These are phyloP conservation scores for Poicephalus gulielmi DNA, from an alignment of 2,113 vertebrate genomes.

Conservation along the genomic window DNA sequence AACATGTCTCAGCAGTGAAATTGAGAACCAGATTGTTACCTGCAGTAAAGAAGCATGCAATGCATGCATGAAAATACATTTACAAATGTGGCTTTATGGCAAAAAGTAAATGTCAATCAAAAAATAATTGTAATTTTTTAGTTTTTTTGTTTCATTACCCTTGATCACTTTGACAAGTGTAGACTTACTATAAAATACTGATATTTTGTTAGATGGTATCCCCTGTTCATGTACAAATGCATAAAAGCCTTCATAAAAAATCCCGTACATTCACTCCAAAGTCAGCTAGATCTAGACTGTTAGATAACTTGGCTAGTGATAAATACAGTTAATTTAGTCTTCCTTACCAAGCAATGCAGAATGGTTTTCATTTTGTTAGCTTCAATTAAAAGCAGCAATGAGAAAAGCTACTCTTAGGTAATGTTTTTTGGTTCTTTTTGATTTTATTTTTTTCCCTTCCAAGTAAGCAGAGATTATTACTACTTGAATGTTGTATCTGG, in stretches of 20 bases:
- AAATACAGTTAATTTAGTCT: background rate
- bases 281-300: background rate
- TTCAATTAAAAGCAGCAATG: background rate
- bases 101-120: background rate
- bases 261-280: background rate
- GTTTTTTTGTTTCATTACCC: background rate
- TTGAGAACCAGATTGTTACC: background rate
- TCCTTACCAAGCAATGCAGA: background rate
- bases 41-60: background rate
- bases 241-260: background rate
- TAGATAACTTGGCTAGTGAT: background rate
- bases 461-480: background rate
- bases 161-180: background rate
- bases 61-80: background rate
- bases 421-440: background rate
- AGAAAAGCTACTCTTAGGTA: background rate
- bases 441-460: fast-evolving
- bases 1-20: background rate
- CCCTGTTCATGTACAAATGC: background rate
- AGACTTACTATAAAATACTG: background rate
- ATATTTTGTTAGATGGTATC: background rate
- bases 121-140: background rate
- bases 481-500: background rate
- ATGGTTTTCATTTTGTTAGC: background rate
- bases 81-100: background rate